Base-by-base conservation (phyloP, 2,113 vertebrate species). In the Eudyptes chrysolophus region DNA sequence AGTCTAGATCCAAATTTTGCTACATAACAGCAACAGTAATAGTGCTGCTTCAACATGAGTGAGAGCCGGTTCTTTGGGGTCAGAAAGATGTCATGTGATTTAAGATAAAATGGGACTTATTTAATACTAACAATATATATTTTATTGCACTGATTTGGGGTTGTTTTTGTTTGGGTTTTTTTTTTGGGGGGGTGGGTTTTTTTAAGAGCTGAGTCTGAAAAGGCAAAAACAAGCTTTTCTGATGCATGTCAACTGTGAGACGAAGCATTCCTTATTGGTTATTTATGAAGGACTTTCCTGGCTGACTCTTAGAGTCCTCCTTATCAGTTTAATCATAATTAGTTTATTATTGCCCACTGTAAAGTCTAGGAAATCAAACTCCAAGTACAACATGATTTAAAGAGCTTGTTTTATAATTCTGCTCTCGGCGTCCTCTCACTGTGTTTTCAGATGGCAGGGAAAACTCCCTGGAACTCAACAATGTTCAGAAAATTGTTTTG, bases 401-500 rank as follows among this genome's bases (percentile, higher is more conserved):
- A 86, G 64, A 96, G 84, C 75, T 62, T 92, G 81, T 68, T 92
- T 92, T 60, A 57, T 75, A 93, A 97, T 88, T 94, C 87, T 90
- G 30, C 27, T 92, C 80, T 87, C 49, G 12, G 79, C 18, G 0
- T 93, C 82, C 80, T 93, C 54, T 70, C 48, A 29, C 58, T 61
- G 66, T 91, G 76, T 85, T 94, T 95, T 97, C 81, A 95, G 97
- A 95, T 65, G 75, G 36, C 84, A 92, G 38, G n/a, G 61, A 87
- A 94, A 97, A 92, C 51, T 94, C 92, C 71, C 55, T 94, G 82
- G 83, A 94, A 94, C 86, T 97, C 90, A 92, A 90, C 75, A 96
- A 87, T 38, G 74, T 91, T 96, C 94, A 84, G 83, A 97, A 98
- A 97, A 98, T 93, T 97, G 97, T 97, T 98, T 98, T 89, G 97